These are phyloP conservation scores for Cygnus buccinator DNA, from an alignment of 2,113 vertebrate species.

Conservation along the genomic window DNA sequence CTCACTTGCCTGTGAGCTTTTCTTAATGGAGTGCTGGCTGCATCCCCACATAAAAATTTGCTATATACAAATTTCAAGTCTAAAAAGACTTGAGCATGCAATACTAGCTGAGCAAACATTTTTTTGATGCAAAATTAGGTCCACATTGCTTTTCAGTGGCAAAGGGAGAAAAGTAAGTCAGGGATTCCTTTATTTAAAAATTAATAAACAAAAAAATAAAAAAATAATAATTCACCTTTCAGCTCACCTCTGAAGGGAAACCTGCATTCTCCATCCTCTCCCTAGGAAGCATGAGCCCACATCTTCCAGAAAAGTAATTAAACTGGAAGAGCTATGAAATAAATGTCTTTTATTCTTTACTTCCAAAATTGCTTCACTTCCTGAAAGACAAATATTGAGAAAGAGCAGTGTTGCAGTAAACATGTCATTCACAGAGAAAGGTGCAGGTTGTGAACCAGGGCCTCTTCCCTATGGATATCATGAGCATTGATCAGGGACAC, in stretches of 20 bases:
- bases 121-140: background rate
- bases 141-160: background rate
- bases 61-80: background rate
- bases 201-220: too few relatives aligned
- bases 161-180: background rate
- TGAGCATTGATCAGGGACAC: background rate
- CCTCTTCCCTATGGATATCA: background rate
- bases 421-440: rapidly evolving
- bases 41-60: background rate
- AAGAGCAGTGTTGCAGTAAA: background rate
- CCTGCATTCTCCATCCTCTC: background rate
- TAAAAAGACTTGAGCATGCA: background rate
- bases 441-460: background rate
- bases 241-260: background rate
- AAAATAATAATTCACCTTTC: background rate
- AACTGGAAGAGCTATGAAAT: background rate
- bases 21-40: background rate
- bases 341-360: background rate
- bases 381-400: background rate
- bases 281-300: rapidly evolving
- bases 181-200: background rate
- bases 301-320: background rate
- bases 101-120: background rate
- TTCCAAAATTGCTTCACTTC: background rate
- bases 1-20: background rate